phyloP scores from a whole-genome alignment of 1,140 invertebrate species.

The Nebria ingens region DNA sequence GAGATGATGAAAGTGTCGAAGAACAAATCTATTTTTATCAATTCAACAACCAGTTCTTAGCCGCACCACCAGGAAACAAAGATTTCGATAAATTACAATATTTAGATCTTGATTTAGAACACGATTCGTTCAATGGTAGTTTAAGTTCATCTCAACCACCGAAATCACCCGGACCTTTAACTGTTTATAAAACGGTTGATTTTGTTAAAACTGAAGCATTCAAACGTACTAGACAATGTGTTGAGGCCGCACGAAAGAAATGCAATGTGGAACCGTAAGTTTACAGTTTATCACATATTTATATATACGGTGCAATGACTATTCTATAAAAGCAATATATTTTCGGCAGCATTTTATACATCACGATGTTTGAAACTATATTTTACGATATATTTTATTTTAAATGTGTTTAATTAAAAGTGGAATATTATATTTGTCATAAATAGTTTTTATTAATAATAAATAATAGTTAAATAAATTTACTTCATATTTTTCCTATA shows the following conservation, averaged over 20 bases:
- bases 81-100: slow-evolving; percentile 49
- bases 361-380: too few relatives aligned
- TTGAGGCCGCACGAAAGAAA: slow-evolving; percentile 43
- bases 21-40: slow-evolving; percentile 4
- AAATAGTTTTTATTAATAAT: too few relatives aligned
- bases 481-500: neutral
- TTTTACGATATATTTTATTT: too few relatives aligned
- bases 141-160: slow-evolving; percentile 21
- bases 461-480: too few relatives aligned
- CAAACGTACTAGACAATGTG: slow-evolving; percentile 71
- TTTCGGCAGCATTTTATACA: neutral
- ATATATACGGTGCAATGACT: neutral
- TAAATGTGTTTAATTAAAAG: too few relatives aligned
- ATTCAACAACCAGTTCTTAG: neutral
- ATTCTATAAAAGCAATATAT: slow-evolving; percentile 7
- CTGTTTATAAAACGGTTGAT: slow-evolving; percentile 82
- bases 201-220: slow-evolving; percentile 87
- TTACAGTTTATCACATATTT: neutral
- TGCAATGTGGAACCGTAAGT: neutral
- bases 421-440: too few relatives aligned
- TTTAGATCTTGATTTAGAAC: slow-evolving; percentile 61
- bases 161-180: slow-evolving; percentile 39
- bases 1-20: slow-evolving; percentile 22
- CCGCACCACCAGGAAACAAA: neutral
- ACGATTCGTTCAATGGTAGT: slow-evolving; percentile 30